Conservation (phyloP, 2,113 vertebrate genomes). For the Paradoxurus hermaphroditus region DNA sequence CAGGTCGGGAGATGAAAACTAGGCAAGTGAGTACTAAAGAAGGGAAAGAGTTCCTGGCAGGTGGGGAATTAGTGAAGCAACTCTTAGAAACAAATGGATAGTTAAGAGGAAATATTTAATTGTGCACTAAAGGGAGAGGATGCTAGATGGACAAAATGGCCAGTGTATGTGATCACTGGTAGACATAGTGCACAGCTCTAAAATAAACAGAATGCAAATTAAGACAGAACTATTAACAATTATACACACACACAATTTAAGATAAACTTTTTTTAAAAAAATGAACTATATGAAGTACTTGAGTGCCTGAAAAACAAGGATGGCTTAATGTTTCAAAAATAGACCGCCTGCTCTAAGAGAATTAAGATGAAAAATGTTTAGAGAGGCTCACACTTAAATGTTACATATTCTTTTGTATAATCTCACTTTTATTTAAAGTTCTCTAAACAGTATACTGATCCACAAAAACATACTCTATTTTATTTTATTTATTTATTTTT, state of each 20-base stretch:
- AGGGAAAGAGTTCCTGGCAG: slow-evolving; percentile 1
- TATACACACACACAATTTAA: background rate
- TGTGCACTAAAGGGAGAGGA: background rate
- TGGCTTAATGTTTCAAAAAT: background rate
- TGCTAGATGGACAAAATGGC: background rate
- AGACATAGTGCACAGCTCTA: background rate
- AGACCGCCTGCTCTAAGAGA: background rate
- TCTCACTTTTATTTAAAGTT: slow-evolving; percentile 43
- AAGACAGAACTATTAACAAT: background rate
- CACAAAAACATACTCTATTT: slow-evolving; percentile 28
- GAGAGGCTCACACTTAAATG: background rate
- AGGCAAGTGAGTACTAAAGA: background rate
- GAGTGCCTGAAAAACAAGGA: slow-evolving; percentile 32
- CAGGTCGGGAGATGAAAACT: background rate
- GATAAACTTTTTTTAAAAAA: background rate
- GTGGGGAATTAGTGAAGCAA: background rate
- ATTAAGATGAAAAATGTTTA: background rate
- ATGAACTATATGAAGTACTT: background rate
- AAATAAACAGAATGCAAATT: background rate
- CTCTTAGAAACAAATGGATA: slow-evolving; percentile 15
- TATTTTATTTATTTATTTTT: slow-evolving; percentile 33
- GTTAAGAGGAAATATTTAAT: slow-evolving; percentile 27
- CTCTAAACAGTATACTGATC: background rate
- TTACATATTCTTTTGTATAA: background rate
- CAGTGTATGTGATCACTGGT: background rate